Percentiles rank a stretch among this genome's conserved stretches.
phyloP scores from a whole-genome alignment of 2,113 vertebrate genomes.

The Osmerus mordax region DNA sequence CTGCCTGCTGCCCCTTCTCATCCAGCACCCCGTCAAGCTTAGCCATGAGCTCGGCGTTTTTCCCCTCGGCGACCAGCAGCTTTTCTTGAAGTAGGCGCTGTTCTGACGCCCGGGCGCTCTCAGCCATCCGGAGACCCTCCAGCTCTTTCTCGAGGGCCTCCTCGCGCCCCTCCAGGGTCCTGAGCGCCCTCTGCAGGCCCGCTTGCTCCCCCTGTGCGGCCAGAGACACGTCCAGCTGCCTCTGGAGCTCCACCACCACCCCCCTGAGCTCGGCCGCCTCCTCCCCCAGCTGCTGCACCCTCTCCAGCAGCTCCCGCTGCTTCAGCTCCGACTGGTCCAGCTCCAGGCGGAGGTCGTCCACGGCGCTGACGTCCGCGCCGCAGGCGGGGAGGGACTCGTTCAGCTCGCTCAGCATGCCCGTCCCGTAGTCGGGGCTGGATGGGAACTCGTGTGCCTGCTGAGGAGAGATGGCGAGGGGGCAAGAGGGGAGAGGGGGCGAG shows the following conservation, averaged over 20 bases:
- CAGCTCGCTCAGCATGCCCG: slow-evolving; percentile 75
- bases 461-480: neutral
- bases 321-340: slow-evolving; percentile 88
- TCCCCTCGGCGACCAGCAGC: slow-evolving; percentile 63
- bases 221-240: slow-evolving; percentile 76
- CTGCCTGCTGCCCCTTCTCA: slow-evolving; percentile 69
- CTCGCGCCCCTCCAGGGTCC: slow-evolving; percentile 57
- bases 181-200: slow-evolving; percentile 67
- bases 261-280: slow-evolving; percentile 80
- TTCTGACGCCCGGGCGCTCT: slow-evolving; percentile 54
- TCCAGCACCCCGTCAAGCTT: slow-evolving; percentile 61
- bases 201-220: slow-evolving; percentile 68
- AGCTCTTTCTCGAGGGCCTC: slow-evolving; percentile 63
- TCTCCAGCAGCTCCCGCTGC: slow-evolving; percentile 75
- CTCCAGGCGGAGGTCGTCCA: slow-evolving; percentile 86
- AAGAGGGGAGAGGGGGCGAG: neutral
- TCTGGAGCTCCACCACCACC: slow-evolving; percentile 76
- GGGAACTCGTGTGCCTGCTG: slow-evolving; percentile 80
- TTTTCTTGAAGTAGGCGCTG: slow-evolving; percentile 63
- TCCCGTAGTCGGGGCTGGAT: slow-evolving; percentile 80
- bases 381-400: slow-evolving; percentile 60
- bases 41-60: slow-evolving; percentile 68
- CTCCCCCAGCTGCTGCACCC: slow-evolving; percentile 77
- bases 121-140: slow-evolving; percentile 50
- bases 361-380: slow-evolving; percentile 66